Percentiles rank a stretch among this genome's conserved stretches.
phyloP scores from a whole-genome alignment of 2,888 invertebrate genomes.

The Drosophila maculinotata region DNA sequence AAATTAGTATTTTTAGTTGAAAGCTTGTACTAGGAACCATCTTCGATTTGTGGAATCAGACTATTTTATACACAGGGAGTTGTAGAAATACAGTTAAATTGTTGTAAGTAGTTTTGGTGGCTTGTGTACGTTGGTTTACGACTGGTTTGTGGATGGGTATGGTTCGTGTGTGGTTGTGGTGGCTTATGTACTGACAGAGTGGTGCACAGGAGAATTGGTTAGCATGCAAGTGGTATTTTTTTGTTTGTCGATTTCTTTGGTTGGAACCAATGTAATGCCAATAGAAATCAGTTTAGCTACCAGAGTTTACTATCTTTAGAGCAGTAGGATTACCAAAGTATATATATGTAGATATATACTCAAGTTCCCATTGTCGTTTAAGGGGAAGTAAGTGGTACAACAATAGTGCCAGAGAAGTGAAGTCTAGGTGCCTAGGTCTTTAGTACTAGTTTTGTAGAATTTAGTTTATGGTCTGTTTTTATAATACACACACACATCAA shows the following conservation, averaged over 20 bases:
- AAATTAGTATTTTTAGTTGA: background rate
- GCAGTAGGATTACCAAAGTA: slow-evolving; percentile 6
- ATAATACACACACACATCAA: slow-evolving; percentile 64
- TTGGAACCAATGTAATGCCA: slow-evolving; percentile 14
- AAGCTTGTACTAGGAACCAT: background rate
- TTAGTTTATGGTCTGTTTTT: slow-evolving; percentile 19
- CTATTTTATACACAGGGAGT: slow-evolving; percentile 82
- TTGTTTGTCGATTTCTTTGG: slow-evolving; percentile 6
- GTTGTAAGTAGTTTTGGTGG: slow-evolving; percentile 54
- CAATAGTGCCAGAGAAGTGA: slow-evolving; percentile 41
- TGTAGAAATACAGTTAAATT: slow-evolving; percentile 79
- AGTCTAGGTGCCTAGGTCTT: slow-evolving; percentile 53
- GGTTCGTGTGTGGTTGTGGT: slow-evolving; percentile 21
- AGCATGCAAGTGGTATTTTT: slow-evolving; percentile 54
- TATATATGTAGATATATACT: slow-evolving; percentile 15
- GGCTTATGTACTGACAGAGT: slow-evolving; percentile 43
- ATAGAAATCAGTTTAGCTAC: slow-evolving; percentile 18
- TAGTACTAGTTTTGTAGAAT: slow-evolving; percentile 12
- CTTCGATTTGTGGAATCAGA: slow-evolving; percentile 18
- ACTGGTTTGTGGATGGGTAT: slow-evolving; percentile 26
- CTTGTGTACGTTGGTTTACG: slow-evolving; percentile 8
- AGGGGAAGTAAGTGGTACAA: slow-evolving; percentile 34
- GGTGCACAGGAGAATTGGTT: slow-evolving; percentile 45
- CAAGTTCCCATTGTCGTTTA: slow-evolving; percentile 16
- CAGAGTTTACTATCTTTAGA: background rate